phyloP scores from a whole-genome alignment of 2,797 vertebrate genomes.

The Sebastes ruberrimus region DNA sequence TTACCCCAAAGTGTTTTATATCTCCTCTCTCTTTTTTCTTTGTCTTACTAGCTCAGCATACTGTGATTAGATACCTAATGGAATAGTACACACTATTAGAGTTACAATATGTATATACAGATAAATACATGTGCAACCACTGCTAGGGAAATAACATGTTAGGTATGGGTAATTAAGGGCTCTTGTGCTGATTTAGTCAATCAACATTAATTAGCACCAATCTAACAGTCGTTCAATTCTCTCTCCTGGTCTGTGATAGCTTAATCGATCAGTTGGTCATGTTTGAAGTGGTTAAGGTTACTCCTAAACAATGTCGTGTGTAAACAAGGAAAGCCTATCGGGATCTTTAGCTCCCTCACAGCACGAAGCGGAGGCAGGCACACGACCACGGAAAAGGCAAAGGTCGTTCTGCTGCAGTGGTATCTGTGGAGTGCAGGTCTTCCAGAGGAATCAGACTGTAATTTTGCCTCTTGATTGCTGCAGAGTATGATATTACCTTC shows the following conservation, averaged over 20 bases:
- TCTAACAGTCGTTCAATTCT: conserved; percentile 17
- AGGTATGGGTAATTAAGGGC: conserved; percentile 3
- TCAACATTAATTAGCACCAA: conserved; percentile 34
- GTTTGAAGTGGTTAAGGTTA: conserved; percentile 50
- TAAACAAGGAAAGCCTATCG: conserved; percentile 47
- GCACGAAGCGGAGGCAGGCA: background rate
- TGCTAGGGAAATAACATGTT: background rate
- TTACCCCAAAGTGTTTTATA: background rate
- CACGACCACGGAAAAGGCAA: background rate
- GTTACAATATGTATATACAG: background rate
- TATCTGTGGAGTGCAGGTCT: conserved; percentile 16
- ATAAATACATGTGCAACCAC: background rate
- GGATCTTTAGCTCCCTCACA: conserved; percentile 37
- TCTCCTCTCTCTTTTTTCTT: background rate
- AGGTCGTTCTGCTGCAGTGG: conserved; percentile 37
- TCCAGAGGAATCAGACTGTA: background rate
- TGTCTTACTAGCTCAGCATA: background rate
- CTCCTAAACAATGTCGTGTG: conserved; percentile 17
- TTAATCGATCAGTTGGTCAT: conserved; percentile 23
- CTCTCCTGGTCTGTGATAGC: conserved; percentile 14
- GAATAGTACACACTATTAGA: background rate
- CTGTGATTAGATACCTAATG: background rate
- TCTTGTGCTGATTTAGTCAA: conserved; percentile 1
- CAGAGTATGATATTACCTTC: background rate
- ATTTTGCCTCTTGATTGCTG: background rate